These are phyloP conservation scores for Eupsittula cactorum DNA, from an alignment of 2,113 vertebrate genomes.

Conservation along the genomic window DNA sequence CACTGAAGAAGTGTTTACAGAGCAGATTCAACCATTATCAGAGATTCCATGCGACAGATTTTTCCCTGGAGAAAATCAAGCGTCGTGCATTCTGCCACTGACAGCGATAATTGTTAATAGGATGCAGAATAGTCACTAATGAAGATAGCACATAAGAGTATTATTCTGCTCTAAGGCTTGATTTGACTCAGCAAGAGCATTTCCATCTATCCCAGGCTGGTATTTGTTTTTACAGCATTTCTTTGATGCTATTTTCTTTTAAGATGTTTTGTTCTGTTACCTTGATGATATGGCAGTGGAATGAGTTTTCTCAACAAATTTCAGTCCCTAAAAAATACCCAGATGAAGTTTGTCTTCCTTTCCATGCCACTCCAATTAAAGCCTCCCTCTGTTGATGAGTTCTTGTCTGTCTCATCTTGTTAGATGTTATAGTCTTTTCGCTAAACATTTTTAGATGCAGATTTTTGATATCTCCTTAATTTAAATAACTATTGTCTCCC, in stretches of 20 bases:
- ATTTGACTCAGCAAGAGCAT: slow-evolving; percentile 9
- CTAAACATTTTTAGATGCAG: slow-evolving; percentile 28
- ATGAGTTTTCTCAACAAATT: slow-evolving; percentile 23
- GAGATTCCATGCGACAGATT: slow-evolving; percentile 26
- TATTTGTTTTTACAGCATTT: slow-evolving; percentile 9
- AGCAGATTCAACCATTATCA: slow-evolving; percentile 36
- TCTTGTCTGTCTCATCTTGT: slow-evolving; percentile 54
- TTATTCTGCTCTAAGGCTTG: slow-evolving; percentile 29
- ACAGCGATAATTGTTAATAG: slow-evolving; percentile 19
- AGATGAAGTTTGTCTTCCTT: neutral
- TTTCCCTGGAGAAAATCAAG: slow-evolving; percentile 40
- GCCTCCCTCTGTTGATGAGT: neutral
- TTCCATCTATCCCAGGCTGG: slow-evolving; percentile 2
- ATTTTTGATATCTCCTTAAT: slow-evolving; percentile 24
- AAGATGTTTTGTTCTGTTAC: slow-evolving; percentile 9
- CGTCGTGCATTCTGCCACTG: neutral
- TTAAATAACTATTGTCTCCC: slow-evolving; percentile 30
- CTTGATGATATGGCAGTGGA: slow-evolving; percentile 23
- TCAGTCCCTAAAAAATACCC: neutral
- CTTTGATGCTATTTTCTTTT: slow-evolving; percentile 22
- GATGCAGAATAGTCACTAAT: slow-evolving; percentile 19
- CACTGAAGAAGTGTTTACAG: neutral
- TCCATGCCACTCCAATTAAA: slow-evolving; percentile 52
- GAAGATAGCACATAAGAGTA: neutral
- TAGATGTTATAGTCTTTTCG: neutral